A percentile compares a stretch with the other conserved stretches of the same genome.
Conservation (phyloP, 2,888 invertebrate genomes). For the Nycteola revayana region DNA sequence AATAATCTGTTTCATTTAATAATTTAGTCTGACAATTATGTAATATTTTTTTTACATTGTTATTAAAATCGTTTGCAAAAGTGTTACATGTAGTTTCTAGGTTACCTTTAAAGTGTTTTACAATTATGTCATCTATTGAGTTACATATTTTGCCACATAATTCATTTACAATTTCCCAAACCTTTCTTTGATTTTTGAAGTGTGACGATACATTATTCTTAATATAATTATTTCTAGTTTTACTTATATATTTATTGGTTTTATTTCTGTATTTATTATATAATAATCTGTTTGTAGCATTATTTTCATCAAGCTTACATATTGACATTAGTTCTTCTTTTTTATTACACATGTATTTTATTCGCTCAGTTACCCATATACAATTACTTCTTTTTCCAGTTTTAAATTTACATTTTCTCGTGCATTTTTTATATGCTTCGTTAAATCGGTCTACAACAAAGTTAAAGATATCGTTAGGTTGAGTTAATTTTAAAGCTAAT, state of each 20-base stretch:
- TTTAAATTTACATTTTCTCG: too few relatives aligned
- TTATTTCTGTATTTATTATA: not conserved
- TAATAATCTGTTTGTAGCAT: not conserved
- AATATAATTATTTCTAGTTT: not conserved
- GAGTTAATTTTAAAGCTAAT: too few relatives aligned
- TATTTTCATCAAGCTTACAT: not conserved
- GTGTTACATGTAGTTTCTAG: not conserved
- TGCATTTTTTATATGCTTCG: too few relatives aligned
- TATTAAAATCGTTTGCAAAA: not conserved
- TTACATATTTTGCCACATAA: not conserved
- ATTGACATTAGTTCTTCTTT: not conserved
- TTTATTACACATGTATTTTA: not conserved
- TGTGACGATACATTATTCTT: not conserved
- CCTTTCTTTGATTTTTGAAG: conserved; percentile 2
- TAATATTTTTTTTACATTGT: not conserved
- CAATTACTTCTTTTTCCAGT: too few relatives aligned
- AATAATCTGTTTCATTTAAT: too few relatives aligned
- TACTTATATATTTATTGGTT: not conserved
- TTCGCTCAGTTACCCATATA: not conserved
- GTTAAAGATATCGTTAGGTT: too few relatives aligned
- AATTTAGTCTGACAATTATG: not conserved
- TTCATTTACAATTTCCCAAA: conserved; percentile 1
- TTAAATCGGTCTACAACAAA: too few relatives aligned
- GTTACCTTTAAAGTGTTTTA: not conserved
- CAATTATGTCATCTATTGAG: not conserved